phyloP scores from a whole-genome alignment of 2,113 vertebrate species.

The Mustelus asterias region DNA sequence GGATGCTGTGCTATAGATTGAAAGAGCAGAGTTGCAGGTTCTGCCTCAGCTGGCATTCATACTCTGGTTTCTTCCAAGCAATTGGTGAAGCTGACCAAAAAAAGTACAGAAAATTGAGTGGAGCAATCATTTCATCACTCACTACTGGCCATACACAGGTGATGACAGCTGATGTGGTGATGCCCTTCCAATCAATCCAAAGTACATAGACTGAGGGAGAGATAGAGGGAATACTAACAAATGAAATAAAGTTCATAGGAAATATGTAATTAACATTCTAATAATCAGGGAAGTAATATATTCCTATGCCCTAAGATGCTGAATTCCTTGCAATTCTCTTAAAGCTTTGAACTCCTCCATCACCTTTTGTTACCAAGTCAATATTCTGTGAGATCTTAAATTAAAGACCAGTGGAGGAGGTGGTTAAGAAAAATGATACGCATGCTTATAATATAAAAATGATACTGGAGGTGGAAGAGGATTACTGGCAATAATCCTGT shows the following conservation, averaged over 20 bases:
- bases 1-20: background rate
- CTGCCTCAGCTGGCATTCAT: background rate
- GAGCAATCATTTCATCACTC: background rate
- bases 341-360: background rate
- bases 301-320: background rate
- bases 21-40: background rate
- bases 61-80: background rate
- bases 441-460: background rate
- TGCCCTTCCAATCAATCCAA: background rate
- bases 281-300: background rate
- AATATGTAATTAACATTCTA: background rate
- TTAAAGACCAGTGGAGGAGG: background rate
- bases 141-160: background rate
- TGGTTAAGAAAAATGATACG: background rate
- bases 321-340: no score
- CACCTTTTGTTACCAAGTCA: background rate
- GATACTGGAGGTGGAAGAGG: slow-evolving; percentile 9
- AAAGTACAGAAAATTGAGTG: background rate
- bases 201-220: background rate
- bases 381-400: background rate
- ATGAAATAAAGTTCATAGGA: background rate
- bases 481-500: slow-evolving; percentile 28
- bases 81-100: background rate
- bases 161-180: background rate
- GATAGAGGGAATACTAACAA: no score